Conservation (phyloP, 2,797 vertebrate genomes). For the Tachyglossus aculeatus region DNA sequence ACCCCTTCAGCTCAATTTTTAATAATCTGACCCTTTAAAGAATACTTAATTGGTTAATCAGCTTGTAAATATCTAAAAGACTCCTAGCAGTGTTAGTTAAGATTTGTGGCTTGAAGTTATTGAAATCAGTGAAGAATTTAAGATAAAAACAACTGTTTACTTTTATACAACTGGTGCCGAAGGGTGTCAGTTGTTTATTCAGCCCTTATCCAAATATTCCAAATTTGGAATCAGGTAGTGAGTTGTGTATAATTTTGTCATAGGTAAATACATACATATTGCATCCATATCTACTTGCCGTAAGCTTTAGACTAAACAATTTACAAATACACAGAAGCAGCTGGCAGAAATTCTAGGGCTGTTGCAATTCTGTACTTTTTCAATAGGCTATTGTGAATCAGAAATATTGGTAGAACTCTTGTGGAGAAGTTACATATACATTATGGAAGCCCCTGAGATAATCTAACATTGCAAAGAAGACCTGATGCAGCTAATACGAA, state of each 20-base stretch:
- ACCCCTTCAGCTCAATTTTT: slow-evolving; percentile 13
- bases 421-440: too few species aligned
- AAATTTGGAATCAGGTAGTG: slow-evolving; percentile 20
- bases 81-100: slow-evolving; percentile 1
- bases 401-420: slow-evolving; percentile 14
- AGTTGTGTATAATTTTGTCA: slow-evolving; percentile 19
- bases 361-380: background rate
- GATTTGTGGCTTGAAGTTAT: slow-evolving; percentile 12
- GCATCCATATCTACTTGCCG: slow-evolving; percentile 1
- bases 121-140: slow-evolving; percentile 8
- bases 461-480: slow-evolving; percentile 26
- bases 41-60: slow-evolving; percentile 20
- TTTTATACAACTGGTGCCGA: too few species aligned
- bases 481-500: slow-evolving; percentile 9
- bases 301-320: background rate
- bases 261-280: background rate
- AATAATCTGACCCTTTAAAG: slow-evolving; percentile 20
- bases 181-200: slow-evolving; percentile 31
- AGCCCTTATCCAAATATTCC: background rate
- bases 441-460: slow-evolving; percentile 21
- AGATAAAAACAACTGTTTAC: background rate
- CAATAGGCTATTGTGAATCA: background rate
- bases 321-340: background rate
- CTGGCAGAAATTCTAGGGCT: background rate
- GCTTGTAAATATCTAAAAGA: slow-evolving; percentile 5